Base-by-base conservation (phyloP, 2,888 invertebrate species). In the Drosophila tanythrix region DNA sequence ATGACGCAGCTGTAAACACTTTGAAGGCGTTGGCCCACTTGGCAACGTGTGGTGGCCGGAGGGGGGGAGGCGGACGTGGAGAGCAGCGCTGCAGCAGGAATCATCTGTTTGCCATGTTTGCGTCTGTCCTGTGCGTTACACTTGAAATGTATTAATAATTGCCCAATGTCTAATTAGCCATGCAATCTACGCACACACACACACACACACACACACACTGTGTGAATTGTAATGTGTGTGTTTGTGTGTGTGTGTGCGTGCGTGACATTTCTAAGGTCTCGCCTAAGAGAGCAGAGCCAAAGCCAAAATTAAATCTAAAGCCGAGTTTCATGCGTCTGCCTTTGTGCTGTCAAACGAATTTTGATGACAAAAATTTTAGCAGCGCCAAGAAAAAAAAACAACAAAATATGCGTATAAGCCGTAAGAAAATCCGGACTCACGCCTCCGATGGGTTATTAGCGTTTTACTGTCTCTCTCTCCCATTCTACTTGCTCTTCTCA, bases 1-100 rank as follows among this genome's bases (percentile, higher is more conserved):
- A 85, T 84, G 84, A 88, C 86, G 88, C 86, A 88, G 83, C 81
- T 69, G 87, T 83, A 88, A 86, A 75, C 89, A 86, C 86, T 86
- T 78, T 70, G 79, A 75, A 88, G 83, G 72, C 76, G 78, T 76
- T 70, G 77, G 66, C 86, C 78, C 81, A 88, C 78, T 78, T 86
- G 71, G 59, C 63, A 74, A 58, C 31, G 27, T n/a, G n/a, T 38
- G 38, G 63, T 8, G 36, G 27, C 29, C 25, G 21, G 43, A 11
- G 21, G 11, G 35, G 11, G 43, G 43, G 4, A 43, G 8, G 21
- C 21, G 43, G 43, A 43, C 43, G 21, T 21, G 11, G 43, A 11
- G 43, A 43, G 21, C 5, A 43, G 21, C 21, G 43, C 67, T 59
- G 15, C 40, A 33, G 58, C 68, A 21, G 50, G 51, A 29, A 60